Evolutionary conservation across 1,140 invertebrate genomes (phyloP).

Genomic region (Drosophila azteca): DNA sequence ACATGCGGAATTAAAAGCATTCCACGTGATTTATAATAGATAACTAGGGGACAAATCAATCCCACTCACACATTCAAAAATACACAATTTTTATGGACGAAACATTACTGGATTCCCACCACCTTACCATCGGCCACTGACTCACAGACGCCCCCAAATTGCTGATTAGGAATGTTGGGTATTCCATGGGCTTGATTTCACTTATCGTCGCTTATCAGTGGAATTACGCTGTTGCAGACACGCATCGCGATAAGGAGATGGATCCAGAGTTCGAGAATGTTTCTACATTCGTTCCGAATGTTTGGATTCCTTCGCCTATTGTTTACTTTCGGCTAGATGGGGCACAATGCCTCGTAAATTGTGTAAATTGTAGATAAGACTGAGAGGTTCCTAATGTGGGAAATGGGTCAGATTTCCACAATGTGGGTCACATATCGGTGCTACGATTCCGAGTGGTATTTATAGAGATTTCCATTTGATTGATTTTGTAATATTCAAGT

Average conservation of each 20-base stretch:
- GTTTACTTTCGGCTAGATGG: slow-evolving; percentile 15
- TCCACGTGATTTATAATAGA: too few relatives aligned
- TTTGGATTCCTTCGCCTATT: slow-evolving; percentile 1
- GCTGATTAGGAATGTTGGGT: slow-evolving; percentile 31
- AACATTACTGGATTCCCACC: slow-evolving; percentile 11
- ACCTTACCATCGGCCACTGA: slow-evolving; percentile 29
- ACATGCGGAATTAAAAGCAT: too few relatives aligned
- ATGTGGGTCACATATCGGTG: slow-evolving; percentile 17
- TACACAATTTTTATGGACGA: too few relatives aligned
- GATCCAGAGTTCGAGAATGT: too few relatives aligned
- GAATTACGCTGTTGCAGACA: slow-evolving; percentile 26
- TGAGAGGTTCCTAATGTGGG: slow-evolving; percentile 7
- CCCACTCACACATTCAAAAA: too few relatives aligned
- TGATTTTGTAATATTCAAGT: slow-evolving; percentile 15
- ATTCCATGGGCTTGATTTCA: slow-evolving; percentile 29
- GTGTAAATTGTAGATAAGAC: slow-evolving; percentile 30
- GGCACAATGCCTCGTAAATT: slow-evolving; percentile 4
- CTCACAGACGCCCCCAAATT: slow-evolving; percentile 42
- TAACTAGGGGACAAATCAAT: too few relatives aligned
- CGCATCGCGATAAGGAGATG: slow-evolving; percentile 31
- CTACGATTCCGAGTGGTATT: slow-evolving; percentile 1
- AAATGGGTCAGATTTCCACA: slow-evolving; percentile 25
- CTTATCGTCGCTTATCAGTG: slow-evolving; percentile 31
- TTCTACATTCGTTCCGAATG: too few relatives aligned
- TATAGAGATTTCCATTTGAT: slow-evolving; percentile 13